phyloP scores from a whole-genome alignment of 2,113 vertebrate genomes.

The Quiscalus mexicanus region DNA sequence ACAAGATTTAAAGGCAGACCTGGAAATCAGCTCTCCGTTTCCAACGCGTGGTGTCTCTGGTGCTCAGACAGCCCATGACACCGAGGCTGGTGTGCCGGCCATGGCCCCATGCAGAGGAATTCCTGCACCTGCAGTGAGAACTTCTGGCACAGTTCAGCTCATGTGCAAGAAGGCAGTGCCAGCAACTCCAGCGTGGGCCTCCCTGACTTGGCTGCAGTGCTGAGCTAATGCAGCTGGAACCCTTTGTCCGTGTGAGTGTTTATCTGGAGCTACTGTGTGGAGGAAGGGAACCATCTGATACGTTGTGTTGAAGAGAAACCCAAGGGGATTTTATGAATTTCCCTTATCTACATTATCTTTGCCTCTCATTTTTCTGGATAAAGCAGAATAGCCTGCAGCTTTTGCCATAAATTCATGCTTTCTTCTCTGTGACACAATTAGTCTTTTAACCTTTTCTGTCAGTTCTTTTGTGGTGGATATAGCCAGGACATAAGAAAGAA shows the following conservation, averaged over 20 bases:
- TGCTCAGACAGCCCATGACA: not conserved
- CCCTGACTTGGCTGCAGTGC: not conserved
- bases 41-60: fast-evolving
- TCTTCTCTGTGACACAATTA: not conserved
- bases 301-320: not conserved
- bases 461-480: not conserved
- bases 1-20: not conserved
- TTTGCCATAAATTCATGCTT: not conserved
- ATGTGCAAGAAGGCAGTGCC: not conserved
- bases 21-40: not conserved
- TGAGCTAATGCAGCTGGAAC: not conserved
- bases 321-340: not conserved
- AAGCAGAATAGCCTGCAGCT: not conserved
- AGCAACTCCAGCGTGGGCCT: fast-evolving
- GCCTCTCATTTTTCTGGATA: not conserved
- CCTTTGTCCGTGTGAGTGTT: not conserved
- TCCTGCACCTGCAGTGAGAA: not conserved
- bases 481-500: not conserved
- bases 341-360: not conserved
- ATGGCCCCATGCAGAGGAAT: not conserved
- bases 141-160: not conserved
- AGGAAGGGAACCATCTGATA: not conserved
- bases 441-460: not conserved
- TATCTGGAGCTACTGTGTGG: not conserved
- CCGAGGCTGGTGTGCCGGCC: fast-evolving